Evolutionary conservation across 2,888 invertebrate genomes (phyloP).

Genomic region (Dexiosoma caninum): DNA sequence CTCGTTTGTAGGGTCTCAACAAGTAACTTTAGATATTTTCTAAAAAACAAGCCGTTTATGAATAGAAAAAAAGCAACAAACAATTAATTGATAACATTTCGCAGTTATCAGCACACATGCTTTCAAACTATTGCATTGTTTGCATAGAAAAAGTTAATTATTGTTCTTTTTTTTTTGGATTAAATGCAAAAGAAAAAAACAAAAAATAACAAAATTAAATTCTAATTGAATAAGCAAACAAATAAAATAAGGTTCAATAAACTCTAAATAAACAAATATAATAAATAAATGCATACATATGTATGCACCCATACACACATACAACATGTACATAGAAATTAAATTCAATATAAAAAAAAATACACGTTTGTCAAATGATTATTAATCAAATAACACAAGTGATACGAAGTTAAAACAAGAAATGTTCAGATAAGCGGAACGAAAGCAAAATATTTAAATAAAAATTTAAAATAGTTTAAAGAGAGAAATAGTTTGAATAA

Average conservation of each 20-base stretch:
- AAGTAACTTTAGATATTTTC: too few species aligned
- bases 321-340: background rate
- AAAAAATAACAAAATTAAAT: too few species aligned
- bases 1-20: too few species aligned
- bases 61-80: too few species aligned
- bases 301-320: background rate
- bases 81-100: too few species aligned
- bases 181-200: background rate
- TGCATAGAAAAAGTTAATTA: background rate
- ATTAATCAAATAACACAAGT: conserved; percentile 4
- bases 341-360: conserved; percentile 7
- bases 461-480: too few species aligned
- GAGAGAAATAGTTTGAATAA: too few species aligned
- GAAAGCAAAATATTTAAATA: too few species aligned
- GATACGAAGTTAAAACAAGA: background rate
- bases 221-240: conserved; percentile 11
- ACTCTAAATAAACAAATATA: conserved; percentile 23
- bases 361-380: conserved; percentile 20
- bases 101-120: too few species aligned
- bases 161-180: background rate
- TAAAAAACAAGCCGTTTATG: too few species aligned
- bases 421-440: background rate
- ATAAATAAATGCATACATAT: background rate
- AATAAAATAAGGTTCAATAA: conserved; percentile 42
- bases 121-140: too few species aligned